These are phyloP conservation scores for Eciton burchellii DNA, from an alignment of 1,140 invertebrate species.

Conservation along the genomic window DNA sequence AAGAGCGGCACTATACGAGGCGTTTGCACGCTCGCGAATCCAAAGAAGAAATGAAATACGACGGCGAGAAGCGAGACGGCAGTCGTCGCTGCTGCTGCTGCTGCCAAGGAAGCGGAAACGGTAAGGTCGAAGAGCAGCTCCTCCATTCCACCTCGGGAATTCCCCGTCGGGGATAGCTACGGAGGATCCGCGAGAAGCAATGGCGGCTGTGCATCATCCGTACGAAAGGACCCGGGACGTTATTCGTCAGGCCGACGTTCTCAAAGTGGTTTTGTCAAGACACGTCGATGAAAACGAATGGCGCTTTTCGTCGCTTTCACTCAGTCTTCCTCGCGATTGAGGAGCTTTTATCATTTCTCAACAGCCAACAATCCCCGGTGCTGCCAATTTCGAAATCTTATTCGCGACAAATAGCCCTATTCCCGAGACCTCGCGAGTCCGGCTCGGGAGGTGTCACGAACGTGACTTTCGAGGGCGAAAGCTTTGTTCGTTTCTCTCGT, in stretches of 20 bases:
- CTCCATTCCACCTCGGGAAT: slow-evolving; percentile 69
- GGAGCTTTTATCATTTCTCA: slow-evolving; percentile 59
- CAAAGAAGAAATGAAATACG: slow-evolving; percentile 66
- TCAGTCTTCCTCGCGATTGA: slow-evolving; percentile 58
- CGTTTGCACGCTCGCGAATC: slow-evolving; percentile 49
- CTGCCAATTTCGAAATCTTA: slow-evolving; percentile 33
- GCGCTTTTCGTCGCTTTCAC: slow-evolving; percentile 35
- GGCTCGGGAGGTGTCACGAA: not conserved
- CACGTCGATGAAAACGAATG: slow-evolving; percentile 70
- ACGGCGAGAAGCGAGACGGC: slow-evolving; percentile 29
- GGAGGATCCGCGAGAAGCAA: slow-evolving; percentile 63
- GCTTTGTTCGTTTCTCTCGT: not conserved
- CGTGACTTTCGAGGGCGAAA: not conserved
- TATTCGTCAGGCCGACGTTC: slow-evolving; percentile 68
- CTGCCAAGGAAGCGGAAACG: slow-evolving; percentile 6
- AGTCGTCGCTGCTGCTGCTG: not conserved
- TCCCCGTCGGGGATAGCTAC: slow-evolving; percentile 55
- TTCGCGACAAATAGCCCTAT: slow-evolving; percentile 45
- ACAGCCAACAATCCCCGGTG: slow-evolving; percentile 23
- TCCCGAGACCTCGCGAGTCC: not conserved
- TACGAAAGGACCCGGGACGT: slow-evolving; percentile 63
- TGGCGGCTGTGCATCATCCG: slow-evolving; percentile 68
- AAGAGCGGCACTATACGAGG: slow-evolving; percentile 24
- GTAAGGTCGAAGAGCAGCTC: slow-evolving; percentile 63
- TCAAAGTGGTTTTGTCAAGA: slow-evolving; percentile 68